Evolutionary conservation across 2,113 vertebrate genomes (phyloP), one percentile per base, ranked within the genome.

Genomic region (Salminus brasiliensis): DNA sequence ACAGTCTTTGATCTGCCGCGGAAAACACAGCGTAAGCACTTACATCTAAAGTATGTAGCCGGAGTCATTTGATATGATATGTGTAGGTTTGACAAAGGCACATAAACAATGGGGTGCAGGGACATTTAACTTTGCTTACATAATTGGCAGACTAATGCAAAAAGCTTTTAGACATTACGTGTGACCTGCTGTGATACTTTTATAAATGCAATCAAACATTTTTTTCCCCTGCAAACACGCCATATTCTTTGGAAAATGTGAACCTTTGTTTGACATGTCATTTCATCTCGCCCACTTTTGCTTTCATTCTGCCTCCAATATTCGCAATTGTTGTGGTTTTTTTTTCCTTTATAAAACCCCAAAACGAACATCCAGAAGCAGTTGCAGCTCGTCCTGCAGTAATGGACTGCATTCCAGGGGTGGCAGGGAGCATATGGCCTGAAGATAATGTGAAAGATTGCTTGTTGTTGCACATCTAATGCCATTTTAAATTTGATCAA

Each of bases 161-260:
- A 93, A 93, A 94, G 92, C 92, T 94, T 94, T 94, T 93, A 93
- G 91, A 93, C 91, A 91, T 87, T 85, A 78, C 84, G 92, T 92
- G 91, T 94, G 93, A 93, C 93, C 93, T 89, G 90, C 91, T 90
- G 92, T 93, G 91, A 92, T 94, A 93, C 92, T 91, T 92, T 93
- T 91, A 89, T 92, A 92, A 93, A 93, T 90, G 91, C 91, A 92
- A 93, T 93, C 92, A 92, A 93, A 93, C 90, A 91, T 89, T 92
- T 93, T 16, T 49, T 60, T 55, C 90, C 90, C 91, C 90, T 91
- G 88, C 89, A 91, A 91, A 92, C 88, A 93, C 86, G 87, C 89
- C 86, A 88, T 87, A 91, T 91, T 91, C 90, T 93, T 93, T 92
- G 90, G 89, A 91, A 82, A 93, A 93, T 72, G 89, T 90, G 91